phyloP scores from a whole-genome alignment of 1,140 invertebrate genomes.

The Bombus breviceps region DNA sequence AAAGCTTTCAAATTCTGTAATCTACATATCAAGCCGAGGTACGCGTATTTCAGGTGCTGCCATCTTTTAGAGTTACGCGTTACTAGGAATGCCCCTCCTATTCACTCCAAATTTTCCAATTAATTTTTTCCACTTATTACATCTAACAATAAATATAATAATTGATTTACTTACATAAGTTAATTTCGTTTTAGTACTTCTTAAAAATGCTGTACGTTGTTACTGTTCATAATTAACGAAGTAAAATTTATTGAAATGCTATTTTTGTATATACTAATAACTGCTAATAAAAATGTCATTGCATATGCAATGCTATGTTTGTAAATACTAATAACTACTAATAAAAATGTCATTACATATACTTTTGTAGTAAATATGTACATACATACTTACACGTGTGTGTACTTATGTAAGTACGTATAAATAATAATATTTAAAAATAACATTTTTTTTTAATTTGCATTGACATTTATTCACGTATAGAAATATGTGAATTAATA shows the following conservation, averaged over 20 bases:
- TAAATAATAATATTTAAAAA: neutral
- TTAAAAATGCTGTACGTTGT: neutral
- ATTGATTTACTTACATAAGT: neutral
- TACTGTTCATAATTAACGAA: neutral
- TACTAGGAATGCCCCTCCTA: conserved; percentile 8
- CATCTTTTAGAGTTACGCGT: conserved; percentile 58
- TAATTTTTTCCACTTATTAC: neutral
- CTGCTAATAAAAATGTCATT: too few relatives aligned
- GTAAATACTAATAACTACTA: too few relatives aligned
- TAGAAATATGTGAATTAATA: neutral
- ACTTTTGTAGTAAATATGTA: too few relatives aligned
- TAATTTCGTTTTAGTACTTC: neutral
- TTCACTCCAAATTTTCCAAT: neutral
- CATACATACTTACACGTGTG: too few relatives aligned
- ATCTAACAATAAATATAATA: neutral
- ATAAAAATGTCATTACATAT: too few relatives aligned
- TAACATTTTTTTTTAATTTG: neutral
- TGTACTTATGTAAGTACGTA: too few relatives aligned
- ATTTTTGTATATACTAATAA: too few relatives aligned
- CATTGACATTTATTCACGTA: neutral
- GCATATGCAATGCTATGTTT: too few relatives aligned
- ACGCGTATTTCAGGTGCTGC: conserved; percentile 61
- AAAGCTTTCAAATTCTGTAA: conserved; percentile 59
- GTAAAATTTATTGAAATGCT: neutral
- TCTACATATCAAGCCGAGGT: conserved; percentile 46